These are phyloP conservation scores for Drosophila sp. DNA, from an alignment of 1,140 invertebrate genomes.

Conservation along the genomic window DNA sequence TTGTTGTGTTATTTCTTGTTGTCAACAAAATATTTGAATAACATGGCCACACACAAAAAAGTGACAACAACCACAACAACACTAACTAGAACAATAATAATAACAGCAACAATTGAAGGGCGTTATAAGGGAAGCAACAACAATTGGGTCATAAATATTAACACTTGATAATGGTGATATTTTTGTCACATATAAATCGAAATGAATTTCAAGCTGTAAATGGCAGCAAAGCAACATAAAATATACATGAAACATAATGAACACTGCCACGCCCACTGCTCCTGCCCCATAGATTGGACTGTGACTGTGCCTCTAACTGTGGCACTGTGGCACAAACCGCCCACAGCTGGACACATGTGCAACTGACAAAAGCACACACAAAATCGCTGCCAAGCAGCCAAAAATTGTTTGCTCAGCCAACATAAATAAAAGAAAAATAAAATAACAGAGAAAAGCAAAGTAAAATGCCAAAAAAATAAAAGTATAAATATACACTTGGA, in stretches of 20 bases:
- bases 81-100: no score
- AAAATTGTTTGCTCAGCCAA: conserved; percentile 68
- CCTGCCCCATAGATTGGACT: no score
- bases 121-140: conserved; percentile 11
- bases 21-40: conserved; percentile 50
- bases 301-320: not conserved
- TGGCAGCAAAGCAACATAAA: conserved; percentile 36
- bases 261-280: conserved; percentile 19
- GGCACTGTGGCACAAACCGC: conserved; percentile 16
- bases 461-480: conserved; percentile 9
- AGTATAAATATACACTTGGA: no score
- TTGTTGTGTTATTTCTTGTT: conserved; percentile 49
- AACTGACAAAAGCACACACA: conserved; percentile 76
- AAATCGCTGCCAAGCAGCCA: conserved; percentile 31
- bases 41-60: conserved; percentile 20
- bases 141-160: conserved; percentile 53
- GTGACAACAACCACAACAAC: not conserved
- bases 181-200: conserved; percentile 38
- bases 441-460: conserved; percentile 9
- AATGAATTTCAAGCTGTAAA: conserved; percentile 41
- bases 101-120: not conserved
- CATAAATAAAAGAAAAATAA: conserved; percentile 64
- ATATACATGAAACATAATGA: conserved; percentile 65
- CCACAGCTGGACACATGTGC: conserved; percentile 63
- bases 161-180: conserved; percentile 45